These are phyloP conservation scores for Pectinophora gossypiella DNA, from an alignment of 1,140 invertebrate genomes.

Conservation along the genomic window DNA sequence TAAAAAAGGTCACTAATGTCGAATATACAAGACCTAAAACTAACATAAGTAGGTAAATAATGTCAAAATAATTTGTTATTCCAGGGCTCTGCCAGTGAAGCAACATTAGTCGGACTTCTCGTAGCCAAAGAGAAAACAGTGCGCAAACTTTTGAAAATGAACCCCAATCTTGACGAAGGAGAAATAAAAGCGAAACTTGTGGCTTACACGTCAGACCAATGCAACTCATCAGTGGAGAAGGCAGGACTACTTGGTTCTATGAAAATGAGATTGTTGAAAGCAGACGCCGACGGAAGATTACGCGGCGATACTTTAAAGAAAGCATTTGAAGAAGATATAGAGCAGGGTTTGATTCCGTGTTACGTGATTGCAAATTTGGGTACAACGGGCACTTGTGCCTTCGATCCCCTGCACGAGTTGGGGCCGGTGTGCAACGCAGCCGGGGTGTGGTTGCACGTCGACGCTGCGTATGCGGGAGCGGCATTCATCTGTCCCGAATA, in stretches of 20 bases:
- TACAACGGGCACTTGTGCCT: slow-evolving; percentile 94
- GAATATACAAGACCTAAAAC: no score
- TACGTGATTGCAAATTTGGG: slow-evolving; percentile 91
- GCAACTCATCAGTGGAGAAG: slow-evolving; percentile 95
- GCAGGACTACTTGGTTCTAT: slow-evolving; percentile 89
- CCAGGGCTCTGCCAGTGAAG: slow-evolving; percentile 94
- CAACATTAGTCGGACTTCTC: slow-evolving; percentile 89
- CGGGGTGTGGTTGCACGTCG: slow-evolving; percentile 90
- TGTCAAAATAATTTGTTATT: no score
- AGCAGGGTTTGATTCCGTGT: slow-evolving; percentile 85
- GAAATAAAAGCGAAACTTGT: slow-evolving; percentile 85
- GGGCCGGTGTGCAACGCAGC: slow-evolving; percentile 87
- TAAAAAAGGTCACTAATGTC: no score
- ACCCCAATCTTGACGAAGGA: slow-evolving; percentile 79
- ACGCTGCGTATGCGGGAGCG: slow-evolving; percentile 92
- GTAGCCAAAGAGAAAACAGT: slow-evolving; percentile 87
- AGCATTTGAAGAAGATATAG: slow-evolving; percentile 85
- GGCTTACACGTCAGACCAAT: slow-evolving; percentile 92
- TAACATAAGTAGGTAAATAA: no score
- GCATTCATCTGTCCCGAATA: slow-evolving; percentile 95
- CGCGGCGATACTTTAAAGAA: slow-evolving; percentile 85
- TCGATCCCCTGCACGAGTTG: slow-evolving; percentile 90
- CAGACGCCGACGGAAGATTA: slow-evolving; percentile 84
- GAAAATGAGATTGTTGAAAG: slow-evolving; percentile 85
- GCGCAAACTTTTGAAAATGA: slow-evolving; percentile 71